Evolutionary conservation across 2,113 vertebrate genomes (phyloP).

Genomic region (Cyprinodon variegatus): DNA sequence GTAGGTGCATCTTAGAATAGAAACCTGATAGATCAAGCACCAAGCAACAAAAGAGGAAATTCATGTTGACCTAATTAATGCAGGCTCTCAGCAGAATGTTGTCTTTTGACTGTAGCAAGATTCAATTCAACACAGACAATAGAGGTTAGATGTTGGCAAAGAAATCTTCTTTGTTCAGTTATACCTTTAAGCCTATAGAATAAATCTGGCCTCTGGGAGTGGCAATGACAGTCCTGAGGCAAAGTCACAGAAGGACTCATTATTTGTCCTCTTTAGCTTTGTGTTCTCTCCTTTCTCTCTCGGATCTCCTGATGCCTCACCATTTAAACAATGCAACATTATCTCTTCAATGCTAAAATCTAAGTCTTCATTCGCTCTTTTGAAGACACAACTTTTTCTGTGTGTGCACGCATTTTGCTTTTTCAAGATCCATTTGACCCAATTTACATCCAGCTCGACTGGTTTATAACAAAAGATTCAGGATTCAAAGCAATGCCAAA

Average conservation of each 20-base stretch:
- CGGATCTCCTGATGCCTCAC: neutral
- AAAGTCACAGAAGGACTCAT: slow-evolving; percentile 33
- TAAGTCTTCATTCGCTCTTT: neutral
- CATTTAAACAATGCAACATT: neutral
- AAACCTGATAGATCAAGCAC: slow-evolving; percentile 60
- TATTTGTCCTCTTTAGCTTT: slow-evolving; percentile 1
- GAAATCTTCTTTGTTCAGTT: slow-evolving; percentile 24
- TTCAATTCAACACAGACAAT: slow-evolving; percentile 25
- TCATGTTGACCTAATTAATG: slow-evolving; percentile 68
- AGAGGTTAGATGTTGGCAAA: slow-evolving; percentile 49
- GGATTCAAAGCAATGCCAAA: neutral
- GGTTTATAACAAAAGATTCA: neutral
- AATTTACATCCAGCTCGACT: neutral
- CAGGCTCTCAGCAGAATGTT: slow-evolving; percentile 47
- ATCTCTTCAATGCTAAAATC: neutral
- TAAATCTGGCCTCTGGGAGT: slow-evolving; percentile 38
- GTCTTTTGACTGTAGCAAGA: slow-evolving; percentile 7
- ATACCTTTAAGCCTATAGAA: slow-evolving; percentile 39
- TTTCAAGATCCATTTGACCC: neutral
- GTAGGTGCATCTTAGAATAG: slow-evolving; percentile 63
- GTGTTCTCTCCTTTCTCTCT: neutral
- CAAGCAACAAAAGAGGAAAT: slow-evolving; percentile 60
- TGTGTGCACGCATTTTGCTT: neutral
- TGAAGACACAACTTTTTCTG: neutral
- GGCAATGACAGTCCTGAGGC: slow-evolving; percentile 37